phyloP scores from a whole-genome alignment of 2,113 vertebrate species.

The Halichoerus grypus region DNA sequence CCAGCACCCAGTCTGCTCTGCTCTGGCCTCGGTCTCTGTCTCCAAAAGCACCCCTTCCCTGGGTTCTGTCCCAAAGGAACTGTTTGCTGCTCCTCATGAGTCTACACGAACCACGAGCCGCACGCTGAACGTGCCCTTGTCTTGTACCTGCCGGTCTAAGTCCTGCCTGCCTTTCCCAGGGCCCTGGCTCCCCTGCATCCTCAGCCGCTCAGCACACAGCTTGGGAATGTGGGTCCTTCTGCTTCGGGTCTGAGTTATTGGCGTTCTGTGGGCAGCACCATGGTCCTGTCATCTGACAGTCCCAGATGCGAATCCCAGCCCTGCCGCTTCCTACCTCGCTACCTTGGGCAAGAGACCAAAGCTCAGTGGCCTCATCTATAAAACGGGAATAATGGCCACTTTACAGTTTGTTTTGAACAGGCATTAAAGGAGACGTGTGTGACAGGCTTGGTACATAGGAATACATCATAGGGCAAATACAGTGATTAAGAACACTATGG shows the following conservation, averaged over 20 bases:
- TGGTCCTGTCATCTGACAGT: not conserved
- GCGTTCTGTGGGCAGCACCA: not conserved
- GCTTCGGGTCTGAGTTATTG: not conserved
- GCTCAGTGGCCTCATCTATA: not conserved
- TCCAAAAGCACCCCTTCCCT: not conserved
- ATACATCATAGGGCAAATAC: not conserved
- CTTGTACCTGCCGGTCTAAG: not conserved
- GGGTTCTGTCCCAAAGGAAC: not conserved
- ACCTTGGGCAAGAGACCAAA: not conserved
- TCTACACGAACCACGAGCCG: rapidly evolving
- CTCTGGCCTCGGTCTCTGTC: not conserved
- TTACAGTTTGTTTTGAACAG: not conserved
- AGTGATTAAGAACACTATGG: rapidly evolving
- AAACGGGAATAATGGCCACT: not conserved
- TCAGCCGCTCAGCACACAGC: not conserved
- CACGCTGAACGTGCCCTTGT: rapidly evolving
- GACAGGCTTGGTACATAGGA: not conserved
- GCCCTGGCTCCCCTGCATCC: not conserved
- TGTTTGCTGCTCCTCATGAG: not conserved
- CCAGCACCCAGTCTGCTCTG: not conserved
- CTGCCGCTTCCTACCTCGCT: not conserved
- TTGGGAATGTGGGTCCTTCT: not conserved
- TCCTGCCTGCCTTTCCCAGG: not conserved
- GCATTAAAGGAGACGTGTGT: not conserved
- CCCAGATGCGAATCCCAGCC: not conserved